These are phyloP conservation scores for Strix uralensis DNA, from an alignment of 2,113 vertebrate species.

Conservation along the genomic window DNA sequence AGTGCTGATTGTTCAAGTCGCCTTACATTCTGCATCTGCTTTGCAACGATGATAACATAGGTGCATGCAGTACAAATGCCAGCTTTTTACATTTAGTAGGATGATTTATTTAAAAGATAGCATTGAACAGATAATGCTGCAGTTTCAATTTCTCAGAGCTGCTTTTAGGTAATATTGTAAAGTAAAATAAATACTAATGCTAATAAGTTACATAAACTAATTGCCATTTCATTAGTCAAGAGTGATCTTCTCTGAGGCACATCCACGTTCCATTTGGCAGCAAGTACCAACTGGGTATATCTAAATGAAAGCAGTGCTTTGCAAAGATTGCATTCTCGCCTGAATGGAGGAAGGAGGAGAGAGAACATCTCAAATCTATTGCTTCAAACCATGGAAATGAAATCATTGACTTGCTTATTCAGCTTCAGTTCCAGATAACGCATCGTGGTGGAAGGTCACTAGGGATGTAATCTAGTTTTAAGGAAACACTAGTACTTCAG, in stretches of 20 bases:
- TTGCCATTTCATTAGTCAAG: slow-evolving; percentile 54
- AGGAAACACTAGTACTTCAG: neutral
- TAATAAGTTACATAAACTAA: slow-evolving; percentile 57
- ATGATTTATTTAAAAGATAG: slow-evolving; percentile 70
- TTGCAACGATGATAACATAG: slow-evolving; percentile 75
- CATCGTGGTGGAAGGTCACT: neutral
- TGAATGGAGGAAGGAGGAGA: neutral
- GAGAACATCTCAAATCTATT: neutral
- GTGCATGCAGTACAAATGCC: slow-evolving; percentile 71
- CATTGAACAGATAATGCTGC: slow-evolving; percentile 63
- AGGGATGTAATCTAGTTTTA: neutral
- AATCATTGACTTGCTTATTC: neutral
- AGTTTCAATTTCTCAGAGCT: slow-evolving; percentile 45
- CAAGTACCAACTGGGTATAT: slow-evolving; percentile 49
- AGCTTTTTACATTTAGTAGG: slow-evolving; percentile 64
- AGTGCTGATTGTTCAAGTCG: slow-evolving; percentile 75
- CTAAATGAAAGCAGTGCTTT: slow-evolving; percentile 61
- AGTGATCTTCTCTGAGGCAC: slow-evolving; percentile 65
- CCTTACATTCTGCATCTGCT: slow-evolving; percentile 78
- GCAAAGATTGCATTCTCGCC: slow-evolving; percentile 21
- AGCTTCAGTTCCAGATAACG: neutral
- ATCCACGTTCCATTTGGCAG: slow-evolving; percentile 70
- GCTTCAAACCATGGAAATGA: slow-evolving; percentile 4
- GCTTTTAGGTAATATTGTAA: slow-evolving; percentile 47
- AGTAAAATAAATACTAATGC: slow-evolving; percentile 51